A percentile compares a stretch with the other conserved stretches of the same genome.
Conservation (phyloP, 2,113 vertebrate species). For the Leptobrachium leishanense region DNA sequence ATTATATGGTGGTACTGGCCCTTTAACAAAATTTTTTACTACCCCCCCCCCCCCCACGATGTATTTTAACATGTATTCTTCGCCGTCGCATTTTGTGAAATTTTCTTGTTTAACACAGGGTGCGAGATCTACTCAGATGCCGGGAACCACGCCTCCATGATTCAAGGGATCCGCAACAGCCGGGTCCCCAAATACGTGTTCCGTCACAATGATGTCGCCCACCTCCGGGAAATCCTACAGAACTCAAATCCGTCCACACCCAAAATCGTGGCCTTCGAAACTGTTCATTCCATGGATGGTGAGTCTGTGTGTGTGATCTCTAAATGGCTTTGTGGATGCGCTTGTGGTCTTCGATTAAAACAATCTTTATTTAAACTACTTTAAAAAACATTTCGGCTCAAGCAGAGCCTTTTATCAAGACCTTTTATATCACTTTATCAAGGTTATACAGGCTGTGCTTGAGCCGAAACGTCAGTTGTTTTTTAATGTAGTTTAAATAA, state of each 20-base stretch:
- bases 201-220: slow-evolving; percentile 85
- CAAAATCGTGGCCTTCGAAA: slow-evolving; percentile 97
- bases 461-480: too few species aligned
- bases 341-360: background rate
- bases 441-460: too few species aligned
- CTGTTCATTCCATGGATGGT: slow-evolving; percentile 98
- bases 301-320: slow-evolving; percentile 50
- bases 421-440: too few species aligned
- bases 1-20: too few species aligned
- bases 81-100: too few species aligned
- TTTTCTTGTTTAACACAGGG: slow-evolving; percentile 61
- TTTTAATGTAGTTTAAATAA: too few species aligned
- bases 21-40: too few species aligned
- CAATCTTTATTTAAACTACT: background rate
- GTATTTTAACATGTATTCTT: too few species aligned
- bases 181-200: slow-evolving; percentile 90
- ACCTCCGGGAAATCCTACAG: slow-evolving; percentile 78
- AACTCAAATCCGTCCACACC: slow-evolving; percentile 81
- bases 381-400: too few species aligned
- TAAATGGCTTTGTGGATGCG: background rate
- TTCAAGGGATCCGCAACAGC: slow-evolving; percentile 91
- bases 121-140: slow-evolving; percentile 96
- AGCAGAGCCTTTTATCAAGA: too few species aligned
- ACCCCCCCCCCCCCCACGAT: too few species aligned
- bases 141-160: slow-evolving; percentile 98